Base-by-base conservation (phyloP, 2,888 invertebrate species). In the Lepidonotus clava region DNA sequence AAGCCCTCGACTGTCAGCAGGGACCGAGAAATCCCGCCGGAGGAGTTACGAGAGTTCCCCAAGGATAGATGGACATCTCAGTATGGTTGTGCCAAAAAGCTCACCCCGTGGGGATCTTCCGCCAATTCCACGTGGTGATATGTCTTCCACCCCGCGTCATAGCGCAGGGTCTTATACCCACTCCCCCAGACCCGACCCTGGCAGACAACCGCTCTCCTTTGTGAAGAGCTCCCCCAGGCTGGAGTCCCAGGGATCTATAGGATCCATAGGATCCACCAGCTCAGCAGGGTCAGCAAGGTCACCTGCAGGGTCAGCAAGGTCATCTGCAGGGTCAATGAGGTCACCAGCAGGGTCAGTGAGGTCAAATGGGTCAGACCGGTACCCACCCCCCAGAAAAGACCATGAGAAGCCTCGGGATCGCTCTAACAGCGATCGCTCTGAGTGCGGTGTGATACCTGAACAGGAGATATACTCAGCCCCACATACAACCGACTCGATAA, bases 391-490 rank as follows among this genome's bases (percentile, higher is more conserved):
- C 14, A 11, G 71, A 2, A 34, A 71, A 14, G 71, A 71, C 46
- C 8, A 11, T 2, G 71, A 71, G 8, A 71, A 71, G 71, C 66
- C 66, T 28, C 71, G 36, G 1, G 18, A 4, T 18, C 11, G 38
- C 36, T 18, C 5, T 32, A 66, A 24, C 66, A 32, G 32, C 4
- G 32, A 71, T 38, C 36, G 71, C 14, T 46, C 46, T 18, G 46
- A 71, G 36, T 71, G 71, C 38, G 71, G 18, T 32, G 80, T 51
- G 24, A 80, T 80, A 80, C 80, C 80, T 28, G 80, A 80, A 51
- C 80, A 80, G 80, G 80, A 80, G n/a, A 80, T 80, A 41, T 80
- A 80, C 51, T 46, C 71, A 14, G 71, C 71, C 0, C 71, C 71
- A 5, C 71, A 38, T 24, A n/a, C n/a, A 34, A 18, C 46, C 8